phyloP scores from a whole-genome alignment of 2,888 invertebrate genomes.

The Lacanobia wlatinum region DNA sequence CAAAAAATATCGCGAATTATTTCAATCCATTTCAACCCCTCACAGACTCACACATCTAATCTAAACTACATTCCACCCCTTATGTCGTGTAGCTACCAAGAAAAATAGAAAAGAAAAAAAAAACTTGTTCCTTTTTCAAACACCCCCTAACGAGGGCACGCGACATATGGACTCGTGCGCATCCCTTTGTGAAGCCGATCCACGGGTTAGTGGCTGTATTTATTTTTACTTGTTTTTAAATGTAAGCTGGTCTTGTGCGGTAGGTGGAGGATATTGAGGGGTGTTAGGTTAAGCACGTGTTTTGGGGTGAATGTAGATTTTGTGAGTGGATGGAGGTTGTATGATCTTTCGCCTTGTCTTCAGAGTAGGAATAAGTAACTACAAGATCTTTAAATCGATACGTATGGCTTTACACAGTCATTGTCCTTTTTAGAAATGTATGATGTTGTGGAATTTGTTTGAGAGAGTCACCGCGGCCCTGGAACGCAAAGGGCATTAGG shows the following conservation, averaged over 20 bases:
- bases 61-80: conserved; percentile 23
- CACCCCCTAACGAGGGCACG: conserved; percentile 65
- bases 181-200: conserved; percentile 74
- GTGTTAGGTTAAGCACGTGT: background rate
- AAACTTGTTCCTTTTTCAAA: conserved; percentile 31
- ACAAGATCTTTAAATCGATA: no score
- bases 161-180: conserved; percentile 87
- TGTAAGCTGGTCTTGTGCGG: conserved; percentile 30
- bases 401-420: no score
- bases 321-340: background rate
- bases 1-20: background rate
- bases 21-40: background rate
- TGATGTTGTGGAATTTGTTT: no score
- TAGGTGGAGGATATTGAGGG: background rate
- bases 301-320: background rate
- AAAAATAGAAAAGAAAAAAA: conserved; percentile 43
- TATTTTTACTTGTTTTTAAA: conserved; percentile 60
- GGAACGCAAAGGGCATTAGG: no score
- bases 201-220: conserved; percentile 58
- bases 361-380: background rate
- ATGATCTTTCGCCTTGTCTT: background rate
- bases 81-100: conserved; percentile 36
- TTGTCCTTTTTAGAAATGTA: no score
- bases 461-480: no score
- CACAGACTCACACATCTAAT: background rate